These are phyloP conservation scores for Poecilus cupreus DNA, from an alignment of 2,888 invertebrate species.

Conservation along the genomic window DNA sequence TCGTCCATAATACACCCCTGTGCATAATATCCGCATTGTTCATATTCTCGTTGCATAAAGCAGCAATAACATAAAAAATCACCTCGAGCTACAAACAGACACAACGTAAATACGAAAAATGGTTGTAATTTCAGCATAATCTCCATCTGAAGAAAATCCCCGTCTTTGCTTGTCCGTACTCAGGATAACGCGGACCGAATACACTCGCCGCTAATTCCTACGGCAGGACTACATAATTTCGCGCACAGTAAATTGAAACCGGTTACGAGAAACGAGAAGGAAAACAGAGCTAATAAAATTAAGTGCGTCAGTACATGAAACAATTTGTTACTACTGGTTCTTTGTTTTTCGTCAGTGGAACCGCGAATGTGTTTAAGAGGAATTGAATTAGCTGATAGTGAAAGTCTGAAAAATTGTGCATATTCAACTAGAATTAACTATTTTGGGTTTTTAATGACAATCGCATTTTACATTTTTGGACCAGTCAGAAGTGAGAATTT, in stretches of 20 bases:
- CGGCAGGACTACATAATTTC: not conserved
- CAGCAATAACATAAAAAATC: conserved; percentile 31
- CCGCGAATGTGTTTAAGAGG: conserved; percentile 26
- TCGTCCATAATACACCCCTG: not conserved
- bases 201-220: not conserved
- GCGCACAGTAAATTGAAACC: conserved; percentile 21
- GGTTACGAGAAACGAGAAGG: conserved; percentile 23
- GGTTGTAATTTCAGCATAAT: conserved; percentile 36
- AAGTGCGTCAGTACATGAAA: conserved; percentile 48
- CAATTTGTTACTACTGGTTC: conserved; percentile 44
- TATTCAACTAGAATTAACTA: no score
- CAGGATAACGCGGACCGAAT: not conserved
- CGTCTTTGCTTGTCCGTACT: not conserved
- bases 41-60: not conserved
- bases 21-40: conserved; percentile 19
- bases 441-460: no score
- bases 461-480: no score
- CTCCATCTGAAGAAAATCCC: not conserved
- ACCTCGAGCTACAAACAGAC: not conserved
- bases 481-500: no score
- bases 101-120: conserved; percentile 25
- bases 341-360: not conserved
- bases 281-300: conserved; percentile 50
- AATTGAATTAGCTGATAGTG: conserved; percentile 19
- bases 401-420: not conserved